phyloP scores from a whole-genome alignment of 2,797 vertebrate species.

The Poeciliopsis presidionis region DNA sequence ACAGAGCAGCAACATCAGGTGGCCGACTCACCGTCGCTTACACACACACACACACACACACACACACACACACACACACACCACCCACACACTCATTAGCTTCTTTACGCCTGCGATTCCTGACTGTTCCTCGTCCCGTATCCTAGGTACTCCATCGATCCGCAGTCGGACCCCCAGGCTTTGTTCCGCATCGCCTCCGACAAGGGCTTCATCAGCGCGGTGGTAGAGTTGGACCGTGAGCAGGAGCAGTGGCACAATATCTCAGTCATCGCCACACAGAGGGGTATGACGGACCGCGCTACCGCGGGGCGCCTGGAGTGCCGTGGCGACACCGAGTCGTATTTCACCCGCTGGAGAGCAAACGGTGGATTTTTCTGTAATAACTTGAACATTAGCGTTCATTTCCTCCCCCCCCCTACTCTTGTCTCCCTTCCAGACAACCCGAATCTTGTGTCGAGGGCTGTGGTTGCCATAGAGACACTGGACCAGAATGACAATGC shows the following conservation, averaged over 20 bases:
- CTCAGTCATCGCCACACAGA: slow-evolving; percentile 89
- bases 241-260: slow-evolving; percentile 88
- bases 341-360: slow-evolving; percentile 35
- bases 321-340: slow-evolving; percentile 33
- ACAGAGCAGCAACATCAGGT: slow-evolving; percentile 86
- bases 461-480: slow-evolving; percentile 88
- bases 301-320: slow-evolving; percentile 25
- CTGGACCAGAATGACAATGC: slow-evolving; percentile 93
- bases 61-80: background rate
- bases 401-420: slow-evolving; percentile 16
- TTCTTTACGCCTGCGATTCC: background rate
- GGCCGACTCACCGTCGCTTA: slow-evolving; percentile 12
- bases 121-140: slow-evolving; percentile 13
- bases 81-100: background rate
- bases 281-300: slow-evolving; percentile 76
- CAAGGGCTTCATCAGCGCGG: slow-evolving; percentile 86
- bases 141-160: slow-evolving; percentile 89
- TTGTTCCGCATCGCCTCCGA: slow-evolving; percentile 88
- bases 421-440: slow-evolving; percentile 81
- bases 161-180: slow-evolving; percentile 86
- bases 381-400: slow-evolving; percentile 47
- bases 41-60: slow-evolving; percentile 7
- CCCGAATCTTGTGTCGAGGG: slow-evolving; percentile 85
- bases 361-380: slow-evolving; percentile 33
- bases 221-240: slow-evolving; percentile 87